Percentiles rank a stretch among this genome's conserved stretches.
Evolutionary conservation across 2,888 invertebrate species (phyloP).

Genomic region (Atethmia centrago): DNA sequence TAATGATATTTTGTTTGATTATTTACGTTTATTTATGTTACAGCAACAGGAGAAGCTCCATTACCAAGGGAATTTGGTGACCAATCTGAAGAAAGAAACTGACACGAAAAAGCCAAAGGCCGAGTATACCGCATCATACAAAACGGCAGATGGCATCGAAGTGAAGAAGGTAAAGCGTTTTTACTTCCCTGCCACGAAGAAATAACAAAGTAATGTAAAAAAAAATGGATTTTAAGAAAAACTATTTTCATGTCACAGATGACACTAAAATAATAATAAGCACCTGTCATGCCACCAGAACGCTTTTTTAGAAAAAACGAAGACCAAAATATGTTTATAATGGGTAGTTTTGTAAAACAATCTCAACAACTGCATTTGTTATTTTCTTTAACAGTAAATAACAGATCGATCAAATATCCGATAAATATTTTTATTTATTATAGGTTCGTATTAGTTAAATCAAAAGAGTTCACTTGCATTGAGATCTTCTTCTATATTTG

Average conservation of each 20-base stretch:
- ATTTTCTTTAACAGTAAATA: too few species aligned
- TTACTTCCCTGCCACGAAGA: conserved; percentile 12
- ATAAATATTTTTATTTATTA: too few species aligned
- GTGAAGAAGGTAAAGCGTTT: conserved; percentile 80
- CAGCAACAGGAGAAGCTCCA: conserved; percentile 6
- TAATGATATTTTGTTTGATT: background rate
- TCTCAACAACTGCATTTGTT: too few species aligned
- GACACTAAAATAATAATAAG: background rate
- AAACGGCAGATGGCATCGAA: conserved; percentile 78
- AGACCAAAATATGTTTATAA: too few species aligned
- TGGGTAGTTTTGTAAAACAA: too few species aligned
- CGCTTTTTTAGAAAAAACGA: too few species aligned
- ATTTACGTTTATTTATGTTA: conserved; percentile 12
- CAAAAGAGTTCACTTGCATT: too few species aligned
- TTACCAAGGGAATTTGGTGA: background rate
- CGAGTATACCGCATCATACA: conserved; percentile 80
- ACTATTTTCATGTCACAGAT: background rate
- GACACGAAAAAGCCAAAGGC: conserved; percentile 46
- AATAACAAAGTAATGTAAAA: conserved; percentile 19
- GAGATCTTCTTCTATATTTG: too few species aligned
- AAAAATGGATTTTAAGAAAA: background rate
- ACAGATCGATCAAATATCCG: too few species aligned
- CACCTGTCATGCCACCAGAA: background rate
- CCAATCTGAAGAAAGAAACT: conserved; percentile 19
- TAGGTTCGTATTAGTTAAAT: too few species aligned